These are phyloP conservation scores for Anthrax anthrax DNA, from an alignment of 2,888 invertebrate species.

Conservation along the genomic window DNA sequence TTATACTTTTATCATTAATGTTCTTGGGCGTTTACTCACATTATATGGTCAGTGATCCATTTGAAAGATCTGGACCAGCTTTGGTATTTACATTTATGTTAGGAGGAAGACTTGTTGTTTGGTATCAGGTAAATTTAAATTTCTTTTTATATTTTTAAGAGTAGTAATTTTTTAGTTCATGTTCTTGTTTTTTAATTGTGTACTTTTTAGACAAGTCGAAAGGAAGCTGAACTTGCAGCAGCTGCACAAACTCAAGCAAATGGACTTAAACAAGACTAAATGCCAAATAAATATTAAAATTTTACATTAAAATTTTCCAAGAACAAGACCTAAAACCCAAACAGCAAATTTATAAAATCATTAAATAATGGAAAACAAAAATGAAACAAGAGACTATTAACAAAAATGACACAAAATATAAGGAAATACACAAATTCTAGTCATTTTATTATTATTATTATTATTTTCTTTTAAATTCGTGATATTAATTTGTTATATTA, in stretches of 20 bases:
- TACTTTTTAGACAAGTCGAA: conserved; percentile 44
- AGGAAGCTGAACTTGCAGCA: conserved; percentile 37
- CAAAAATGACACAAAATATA: background rate
- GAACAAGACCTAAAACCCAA: too few relatives aligned
- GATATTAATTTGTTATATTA: conserved; percentile 7
- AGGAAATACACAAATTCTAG: conserved; percentile 5
- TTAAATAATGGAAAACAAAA: too few relatives aligned
- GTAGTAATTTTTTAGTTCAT: background rate
- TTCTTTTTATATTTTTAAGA: background rate
- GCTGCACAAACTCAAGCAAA: conserved; percentile 42
- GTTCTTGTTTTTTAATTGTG: conserved; percentile 11
- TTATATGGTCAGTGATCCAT: conserved; percentile 81
- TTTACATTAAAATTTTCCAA: too few relatives aligned
- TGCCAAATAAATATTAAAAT: background rate
- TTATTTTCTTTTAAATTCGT: too few relatives aligned
- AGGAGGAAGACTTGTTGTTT: conserved; percentile 75
- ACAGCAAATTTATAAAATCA: too few relatives aligned
- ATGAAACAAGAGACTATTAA: background rate
- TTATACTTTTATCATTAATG: conserved; percentile 69
- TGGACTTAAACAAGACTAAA: conserved; percentile 46
- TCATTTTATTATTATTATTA: too few relatives aligned
- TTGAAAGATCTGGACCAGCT: conserved; percentile 80
- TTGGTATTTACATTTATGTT: conserved; percentile 88
- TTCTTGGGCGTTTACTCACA: conserved; percentile 85
- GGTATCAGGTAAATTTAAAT: conserved; percentile 34